Base-by-base conservation (phyloP, 2,113 vertebrate species). In the Amia ocellicauda region DNA sequence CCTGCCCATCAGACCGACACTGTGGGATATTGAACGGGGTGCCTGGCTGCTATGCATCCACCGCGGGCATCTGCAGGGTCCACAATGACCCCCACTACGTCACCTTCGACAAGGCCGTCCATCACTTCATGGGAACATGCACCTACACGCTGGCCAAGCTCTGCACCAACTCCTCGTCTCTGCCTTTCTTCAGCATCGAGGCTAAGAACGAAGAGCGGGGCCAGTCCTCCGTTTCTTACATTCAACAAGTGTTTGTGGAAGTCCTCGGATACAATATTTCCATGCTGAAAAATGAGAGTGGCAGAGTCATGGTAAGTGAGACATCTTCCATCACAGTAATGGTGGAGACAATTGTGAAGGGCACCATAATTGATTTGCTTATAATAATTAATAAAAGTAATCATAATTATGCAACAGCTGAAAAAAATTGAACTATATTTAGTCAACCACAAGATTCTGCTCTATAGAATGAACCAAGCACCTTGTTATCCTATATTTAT, bases 21-120 rank as follows among this genome's bases (percentile, higher is more conserved):
- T 93, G 90, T 0, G 77, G 74, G n/a, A 77, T 80, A 43, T 67
- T 58, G 57, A 28, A 70, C 0, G 81, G 69, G 22, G 67, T 72
- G 49, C 74, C 78, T 0, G 53, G 16, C 58, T 81, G 70, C 50
- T 42, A 74, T 13, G 27, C 65, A 47, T 60, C 61, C 1, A 60
- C 67, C 16, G 77, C 74, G 0, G 89, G 87, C 69, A 82, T 71
- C 57, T 94, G 92, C 68, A 84, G 82, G 0, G 69, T 92, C 24
- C 74, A 90, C 45, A 61, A 79, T 0, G 80, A 89, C 70, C 81
- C 87, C 2, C 83, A 88, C 58, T 90, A 85, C 79, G 84, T 72
- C 61, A 90, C 89, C 43, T 93, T 91, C 74, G 93, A 94, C 76
- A 88, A 88, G 31, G 72, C 80, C 70, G 76, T 64, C 1, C 88